Base-by-base conservation (phyloP, 1,140 invertebrate genomes). In the Maniola jurtina region DNA sequence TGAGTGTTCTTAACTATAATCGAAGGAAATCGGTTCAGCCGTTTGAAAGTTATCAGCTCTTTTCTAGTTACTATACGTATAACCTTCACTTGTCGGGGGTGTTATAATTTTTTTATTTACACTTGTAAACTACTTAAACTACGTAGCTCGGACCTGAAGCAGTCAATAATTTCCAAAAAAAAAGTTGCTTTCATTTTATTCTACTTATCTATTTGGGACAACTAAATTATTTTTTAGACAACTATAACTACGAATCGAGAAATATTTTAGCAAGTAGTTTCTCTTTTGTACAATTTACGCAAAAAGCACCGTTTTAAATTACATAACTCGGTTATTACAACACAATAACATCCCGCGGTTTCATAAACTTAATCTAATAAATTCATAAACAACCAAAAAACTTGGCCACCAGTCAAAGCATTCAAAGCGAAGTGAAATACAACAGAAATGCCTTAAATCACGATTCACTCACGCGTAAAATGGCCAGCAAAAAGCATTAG, bases 401-500 rank as follows among this genome's bases (percentile, higher is more conserved):
- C 54, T 33, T 56, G 54, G 52, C 45, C 52, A 36, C 35, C 66
- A 63, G 71, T 73, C 70, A 69, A 47, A 52, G 25, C 61, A 58
- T 35, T 60, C 69, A 60, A 67, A 71, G 59, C 62, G 64, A 64
- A 72, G 45, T 58, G 58, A 66, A 61, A 61, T 42, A 66, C 67
- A 75, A 74, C 63, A 63, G 72, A 76, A 79, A 79, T 81, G 64
- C 52, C 62, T 72, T 73, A 82, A 83, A 83, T 82, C 76, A 79
- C 78, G 79, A 80, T 73, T 64, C 85, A 88, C 85, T 88, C 84
- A 86, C 80, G 79, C 81, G 83, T 83, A 77, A 87, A 87, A 77
- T 84, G 77, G 78, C 74, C 79, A 77, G 10, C 71, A 79, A 81
- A 76, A 83, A 79, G 67, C 14, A 52, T 7, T 52, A 52, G 48